Evolutionary conservation across 2,113 vertebrate genomes (phyloP).

Genomic region (Lycocorax pyrrhopterus): DNA sequence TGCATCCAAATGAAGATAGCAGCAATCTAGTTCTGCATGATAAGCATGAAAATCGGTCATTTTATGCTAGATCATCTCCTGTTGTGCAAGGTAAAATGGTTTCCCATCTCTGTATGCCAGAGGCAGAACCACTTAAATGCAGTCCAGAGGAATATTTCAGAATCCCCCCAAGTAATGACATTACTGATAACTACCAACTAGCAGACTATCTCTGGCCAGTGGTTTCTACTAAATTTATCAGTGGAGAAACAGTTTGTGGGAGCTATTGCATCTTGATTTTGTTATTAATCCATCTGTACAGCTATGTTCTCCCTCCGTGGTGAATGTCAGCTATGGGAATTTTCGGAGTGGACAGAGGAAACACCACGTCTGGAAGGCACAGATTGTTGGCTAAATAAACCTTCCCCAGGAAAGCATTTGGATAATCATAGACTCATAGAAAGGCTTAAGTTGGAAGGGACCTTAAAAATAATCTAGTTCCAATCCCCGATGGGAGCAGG

Average conservation of each 20-base stretch:
- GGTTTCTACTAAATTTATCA: slow-evolving; percentile 3
- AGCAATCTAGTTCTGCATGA: slow-evolving; percentile 18
- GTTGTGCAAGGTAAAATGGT: slow-evolving; percentile 19
- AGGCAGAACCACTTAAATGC: not conserved
- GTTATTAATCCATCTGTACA: not conserved
- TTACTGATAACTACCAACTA: not conserved
- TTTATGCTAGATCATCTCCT: slow-evolving; percentile 25
- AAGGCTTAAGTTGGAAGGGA: not conserved
- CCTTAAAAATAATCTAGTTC: not conserved
- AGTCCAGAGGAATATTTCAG: not conserved
- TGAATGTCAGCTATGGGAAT: not conserved
- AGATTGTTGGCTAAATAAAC: slow-evolving; percentile 11
- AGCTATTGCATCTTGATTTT: slow-evolving; percentile 1
- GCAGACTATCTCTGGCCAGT: not conserved
- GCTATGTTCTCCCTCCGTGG: not conserved
- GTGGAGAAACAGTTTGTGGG: not conserved
- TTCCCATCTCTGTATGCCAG: not conserved
- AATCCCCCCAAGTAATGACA: not conserved
- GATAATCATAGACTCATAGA: not conserved
- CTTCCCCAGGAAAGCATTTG: not conserved
- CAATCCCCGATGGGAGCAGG: not conserved
- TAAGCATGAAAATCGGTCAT: slow-evolving; percentile 28
- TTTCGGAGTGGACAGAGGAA: slow-evolving; percentile 1
- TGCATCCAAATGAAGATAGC: not conserved
- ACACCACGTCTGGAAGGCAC: not conserved